Base-by-base conservation (phyloP, 2,797 vertebrate genomes). In the Chelidonichthys spinosus region DNA sequence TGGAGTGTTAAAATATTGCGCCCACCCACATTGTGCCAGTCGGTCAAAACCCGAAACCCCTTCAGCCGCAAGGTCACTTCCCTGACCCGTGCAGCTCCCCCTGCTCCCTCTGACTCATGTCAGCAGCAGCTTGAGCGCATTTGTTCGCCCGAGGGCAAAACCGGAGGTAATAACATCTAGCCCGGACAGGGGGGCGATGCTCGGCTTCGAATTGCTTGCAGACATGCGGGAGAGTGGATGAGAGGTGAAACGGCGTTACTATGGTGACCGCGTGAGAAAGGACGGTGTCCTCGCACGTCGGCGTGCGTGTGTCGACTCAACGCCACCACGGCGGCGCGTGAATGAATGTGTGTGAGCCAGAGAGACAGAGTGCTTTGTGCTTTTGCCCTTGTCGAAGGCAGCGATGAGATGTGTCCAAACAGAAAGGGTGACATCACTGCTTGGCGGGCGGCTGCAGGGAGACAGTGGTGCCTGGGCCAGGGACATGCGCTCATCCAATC, bases 351-450 rank as follows among this genome's bases (percentile, higher is more conserved):
- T 25, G 56, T 47, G 18, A 42, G 10, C 11, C 43, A 60, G n/a
- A 55, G 52, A 17, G 63, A 63, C n/a, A 59, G 62, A 61, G 79
- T 69, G 72, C 77, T 82, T 54, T 78, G 78, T 84, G 79, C 72
- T 63, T 25, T 40, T 53, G 82, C 73, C 90, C 81, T 89, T 87
- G 89, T 89, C 81, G 71, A 83, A 76, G 74, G 66, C 53, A 89
- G 84, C 83, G 81, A 88, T 75, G 85, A 87, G 82, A 86, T 81
- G 81, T 80, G 78, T 84, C 87, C 80, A 83, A 87, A 86, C 87
- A 88, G 88, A 78, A 78, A 86, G 56, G 78, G 82, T 92, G 92
- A 92, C 91, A 88, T 92, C 90, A 93, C 78, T 85, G 83, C 87
- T 88, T 87, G 86, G 88, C 90, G 81, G 82, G 78, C 75, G 17